Conservation (phyloP, 2,113 vertebrate species). For the Phalacrocorax aristotelis region DNA sequence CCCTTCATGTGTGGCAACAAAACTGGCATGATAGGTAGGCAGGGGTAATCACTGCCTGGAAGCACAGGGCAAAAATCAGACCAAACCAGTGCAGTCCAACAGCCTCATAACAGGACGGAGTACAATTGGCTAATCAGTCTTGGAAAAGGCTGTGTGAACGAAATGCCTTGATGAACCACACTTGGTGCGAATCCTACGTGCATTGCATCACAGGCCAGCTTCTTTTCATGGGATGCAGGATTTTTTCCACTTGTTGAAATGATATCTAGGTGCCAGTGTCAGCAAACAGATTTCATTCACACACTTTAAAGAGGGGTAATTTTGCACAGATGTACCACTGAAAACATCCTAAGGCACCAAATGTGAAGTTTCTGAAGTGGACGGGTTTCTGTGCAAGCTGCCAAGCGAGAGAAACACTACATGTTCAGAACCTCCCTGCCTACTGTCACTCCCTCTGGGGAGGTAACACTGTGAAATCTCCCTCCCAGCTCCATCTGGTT, state of each 20-base stretch:
- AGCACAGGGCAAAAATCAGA: not conserved
- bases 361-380: not conserved
- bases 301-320: not conserved
- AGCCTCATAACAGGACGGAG: not conserved
- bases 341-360: not conserved
- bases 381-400: not conserved
- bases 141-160: not conserved
- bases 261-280: not conserved
- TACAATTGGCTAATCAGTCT: not conserved
- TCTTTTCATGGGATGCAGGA: not conserved
- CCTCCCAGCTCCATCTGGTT: not conserved
- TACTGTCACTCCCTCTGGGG: not conserved
- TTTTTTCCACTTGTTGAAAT: not conserved
- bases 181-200: fast-evolving
- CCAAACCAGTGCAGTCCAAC: not conserved
- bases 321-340: not conserved
- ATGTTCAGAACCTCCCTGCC: not conserved
- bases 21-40: not conserved
- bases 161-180: not conserved
- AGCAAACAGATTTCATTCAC: not conserved
- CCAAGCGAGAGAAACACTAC: not conserved
- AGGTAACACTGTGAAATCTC: not conserved
- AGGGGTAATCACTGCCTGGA: not conserved
- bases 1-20: not conserved
- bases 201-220: not conserved